Percentiles rank a stretch among this genome's conserved stretches.
Evolutionary conservation across 2,113 vertebrate genomes (phyloP).

Genomic region (Nothoprocta perdicaria): DNA sequence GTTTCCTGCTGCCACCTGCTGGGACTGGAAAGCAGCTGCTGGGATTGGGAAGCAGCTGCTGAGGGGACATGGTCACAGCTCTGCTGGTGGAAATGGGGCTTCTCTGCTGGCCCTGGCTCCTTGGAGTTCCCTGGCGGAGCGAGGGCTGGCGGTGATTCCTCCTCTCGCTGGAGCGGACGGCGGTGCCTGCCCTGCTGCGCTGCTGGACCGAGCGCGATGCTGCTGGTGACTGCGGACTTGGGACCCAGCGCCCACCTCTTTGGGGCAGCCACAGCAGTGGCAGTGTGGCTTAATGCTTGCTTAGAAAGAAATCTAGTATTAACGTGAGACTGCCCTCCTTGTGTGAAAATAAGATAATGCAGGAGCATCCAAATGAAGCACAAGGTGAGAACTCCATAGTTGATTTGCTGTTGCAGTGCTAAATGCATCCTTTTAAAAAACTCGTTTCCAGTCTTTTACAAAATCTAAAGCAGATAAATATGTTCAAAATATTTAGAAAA

Average conservation of each 20-base stretch:
- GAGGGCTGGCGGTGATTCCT: neutral
- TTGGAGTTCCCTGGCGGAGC: neutral
- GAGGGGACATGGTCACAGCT: neutral
- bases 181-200: neutral
- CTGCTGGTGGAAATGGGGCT: neutral
- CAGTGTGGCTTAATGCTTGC: neutral
- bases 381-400: neutral
- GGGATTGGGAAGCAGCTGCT: neutral
- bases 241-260: no score
- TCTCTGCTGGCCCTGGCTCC: fast-evolving
- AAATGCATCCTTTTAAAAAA: neutral
- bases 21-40: neutral
- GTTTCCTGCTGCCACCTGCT: neutral
- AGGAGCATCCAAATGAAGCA: neutral
- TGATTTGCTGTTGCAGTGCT: neutral
- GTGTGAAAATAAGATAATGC: neutral
- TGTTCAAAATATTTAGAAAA: neutral
- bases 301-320: neutral
- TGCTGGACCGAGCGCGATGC: neutral
- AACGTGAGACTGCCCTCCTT: neutral
- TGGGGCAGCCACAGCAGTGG: neutral
- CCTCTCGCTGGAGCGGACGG: neutral
- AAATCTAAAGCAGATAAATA: neutral
- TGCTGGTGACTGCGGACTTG: neutral
- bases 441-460: neutral